A percentile compares a stretch with the other conserved stretches of the same genome.
Conservation (phyloP, 2,888 invertebrate genomes). For the Heliconius hortense region DNA sequence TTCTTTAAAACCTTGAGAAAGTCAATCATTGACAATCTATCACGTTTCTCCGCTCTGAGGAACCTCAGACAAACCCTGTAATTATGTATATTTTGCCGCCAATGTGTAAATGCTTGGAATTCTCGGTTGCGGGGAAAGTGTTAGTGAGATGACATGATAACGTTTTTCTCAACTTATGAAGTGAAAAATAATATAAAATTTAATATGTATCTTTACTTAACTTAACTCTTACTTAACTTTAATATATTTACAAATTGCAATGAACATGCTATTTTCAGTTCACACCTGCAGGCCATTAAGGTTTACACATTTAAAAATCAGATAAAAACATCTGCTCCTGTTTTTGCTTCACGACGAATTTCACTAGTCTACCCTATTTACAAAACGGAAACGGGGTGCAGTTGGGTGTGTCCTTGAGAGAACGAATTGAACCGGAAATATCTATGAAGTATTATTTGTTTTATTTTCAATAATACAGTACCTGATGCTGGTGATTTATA, state of each 20-base stretch:
- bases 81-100: conserved; percentile 73
- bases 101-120: conserved; percentile 79
- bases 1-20: conserved; percentile 79
- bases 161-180: conserved; percentile 58
- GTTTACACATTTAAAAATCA: conserved; percentile 19
- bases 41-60: conserved; percentile 67
- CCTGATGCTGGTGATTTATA: not conserved
- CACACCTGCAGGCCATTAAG: conserved; percentile 9
- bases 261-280: conserved; percentile 17
- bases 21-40: conserved; percentile 75
- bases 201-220: conserved; percentile 42
- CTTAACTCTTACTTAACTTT: conserved; percentile 48
- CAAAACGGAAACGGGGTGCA: conserved; percentile 75
- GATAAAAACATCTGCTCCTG: conserved; percentile 55
- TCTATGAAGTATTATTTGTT: conserved; percentile 55
- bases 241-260: conserved; percentile 46
- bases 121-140: conserved; percentile 78
- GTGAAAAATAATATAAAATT: conserved; percentile 63
- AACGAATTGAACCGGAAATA: conserved; percentile 63
- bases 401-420: conserved; percentile 74
- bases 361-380: conserved; percentile 61
- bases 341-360: conserved; percentile 61
- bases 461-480: conserved; percentile 37
- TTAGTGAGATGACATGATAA: conserved; percentile 75
- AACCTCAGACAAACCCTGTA: conserved; percentile 62